Evolutionary conservation across 2,888 invertebrate genomes (phyloP).

Genomic region (Trichopoda pennipes): DNA sequence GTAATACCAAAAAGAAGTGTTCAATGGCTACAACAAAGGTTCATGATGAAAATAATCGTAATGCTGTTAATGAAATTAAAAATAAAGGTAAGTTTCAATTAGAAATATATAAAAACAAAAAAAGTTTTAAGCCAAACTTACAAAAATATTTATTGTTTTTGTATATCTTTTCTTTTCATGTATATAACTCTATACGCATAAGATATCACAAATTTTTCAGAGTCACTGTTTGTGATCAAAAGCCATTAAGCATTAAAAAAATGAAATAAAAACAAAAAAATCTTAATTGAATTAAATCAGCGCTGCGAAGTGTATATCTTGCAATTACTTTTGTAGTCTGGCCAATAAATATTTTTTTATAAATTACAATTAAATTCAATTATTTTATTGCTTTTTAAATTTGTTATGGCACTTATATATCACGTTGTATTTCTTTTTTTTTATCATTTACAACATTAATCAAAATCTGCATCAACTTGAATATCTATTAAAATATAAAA

Average conservation of each 20-base stretch:
- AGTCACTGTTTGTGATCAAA: neutral
- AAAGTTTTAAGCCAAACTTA: too few species aligned
- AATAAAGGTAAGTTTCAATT: conserved; percentile 77
- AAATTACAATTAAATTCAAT: conserved; percentile 51
- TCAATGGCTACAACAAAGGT: conserved; percentile 71
- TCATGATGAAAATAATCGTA: conserved; percentile 80
- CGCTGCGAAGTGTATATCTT: conserved; percentile 5
- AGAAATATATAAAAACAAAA: too few species aligned
- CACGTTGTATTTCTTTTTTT: neutral
- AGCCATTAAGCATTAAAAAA: neutral
- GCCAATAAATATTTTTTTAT: conserved; percentile 17
- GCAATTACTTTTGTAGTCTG: neutral
- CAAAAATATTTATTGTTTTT: too few species aligned
- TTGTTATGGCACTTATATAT: conserved; percentile 32
- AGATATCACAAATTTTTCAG: too few species aligned
- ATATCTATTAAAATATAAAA: too few species aligned
- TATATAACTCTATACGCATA: too few species aligned
- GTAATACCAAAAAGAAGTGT: conserved; percentile 70
- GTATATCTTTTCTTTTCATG: too few species aligned
- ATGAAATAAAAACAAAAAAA: neutral
- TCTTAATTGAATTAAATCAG: conserved; percentile 32
- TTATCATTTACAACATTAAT: too few species aligned
- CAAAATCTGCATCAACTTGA: too few species aligned
- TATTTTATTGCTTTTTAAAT: conserved; percentile 42
- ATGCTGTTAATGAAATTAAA: conserved; percentile 80